Base-by-base conservation (phyloP, 2,113 vertebrate species). In the Taurulus bubalis region DNA sequence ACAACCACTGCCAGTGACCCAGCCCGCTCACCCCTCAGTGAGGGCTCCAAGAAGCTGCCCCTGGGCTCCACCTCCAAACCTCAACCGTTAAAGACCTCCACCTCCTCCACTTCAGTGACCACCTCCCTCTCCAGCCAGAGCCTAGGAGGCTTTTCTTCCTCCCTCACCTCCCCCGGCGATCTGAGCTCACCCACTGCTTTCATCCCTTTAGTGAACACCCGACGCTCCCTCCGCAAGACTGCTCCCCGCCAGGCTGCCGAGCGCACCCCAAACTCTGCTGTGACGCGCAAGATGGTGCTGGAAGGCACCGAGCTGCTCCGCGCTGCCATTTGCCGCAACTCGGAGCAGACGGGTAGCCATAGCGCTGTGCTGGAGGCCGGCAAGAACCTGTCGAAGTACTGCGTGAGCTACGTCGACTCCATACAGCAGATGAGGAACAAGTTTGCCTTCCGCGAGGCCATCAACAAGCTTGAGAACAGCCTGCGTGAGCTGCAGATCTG, bases 351-450 rank as follows among this genome's bases (percentile, higher is more conserved):
- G 84, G 97, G 95, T 14, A 98, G 97, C 94, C 98, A 99, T 91
- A 96, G 96, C 0, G 96, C 97, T 0, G 98, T 99, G 77, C 91
- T 99, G 58, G 98, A 99, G 88, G 98, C 98, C 0, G 97, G 97
- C 89, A 99, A 99, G 88, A 99, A 99, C 94, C 96, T 99, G 77
- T 98, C 97, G 75, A 98, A 97, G 7, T 97, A 96, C 95, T 99
- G 98, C 0, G 91, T 95, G 86, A 97, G 96, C 93, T 99, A 96
- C 0, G 98, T 99, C 80, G 98, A 99, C 93, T 99, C 97, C 91
- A 99, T 99, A 88, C 98, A 99, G 92, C 98, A 99, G 85, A 99
- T 99, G 98, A 94, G 98, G 88, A 99, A 98, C 92, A 99, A 98
- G 83, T 99, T 99, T 8, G 96, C 98, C 34, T 99, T 99, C 87